Evolutionary conservation across 2,113 vertebrate species (phyloP).

Genomic region (Ahaetulla prasina): DNA sequence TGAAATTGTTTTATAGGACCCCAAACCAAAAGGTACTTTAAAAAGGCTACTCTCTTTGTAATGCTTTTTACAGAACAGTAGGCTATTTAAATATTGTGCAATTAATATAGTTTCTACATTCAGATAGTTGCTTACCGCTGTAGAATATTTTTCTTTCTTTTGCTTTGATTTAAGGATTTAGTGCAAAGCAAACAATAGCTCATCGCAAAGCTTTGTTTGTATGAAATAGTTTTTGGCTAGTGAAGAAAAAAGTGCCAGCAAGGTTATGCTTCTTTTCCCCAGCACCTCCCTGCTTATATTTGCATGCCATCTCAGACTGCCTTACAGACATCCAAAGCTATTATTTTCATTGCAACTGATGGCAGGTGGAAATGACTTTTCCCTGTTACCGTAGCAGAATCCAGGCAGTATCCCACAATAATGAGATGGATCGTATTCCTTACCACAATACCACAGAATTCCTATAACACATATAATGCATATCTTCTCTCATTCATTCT

Average conservation of each 20-base stretch:
- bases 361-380: slow-evolving; percentile 39
- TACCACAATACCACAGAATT: slow-evolving; percentile 30
- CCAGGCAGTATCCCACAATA: slow-evolving; percentile 34
- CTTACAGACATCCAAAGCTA: slow-evolving; percentile 30
- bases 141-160: slow-evolving; percentile 44
- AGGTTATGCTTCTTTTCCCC: slow-evolving; percentile 1
- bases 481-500: background rate
- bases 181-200: slow-evolving; percentile 55
- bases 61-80: background rate
- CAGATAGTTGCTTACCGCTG: slow-evolving; percentile 52
- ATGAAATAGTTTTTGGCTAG: slow-evolving; percentile 35
- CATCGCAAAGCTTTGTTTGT: slow-evolving; percentile 8
- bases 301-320: slow-evolving; percentile 12
- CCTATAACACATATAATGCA: background rate
- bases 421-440: slow-evolving; percentile 28
- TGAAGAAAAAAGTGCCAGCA: background rate
- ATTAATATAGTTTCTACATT: slow-evolving; percentile 44
- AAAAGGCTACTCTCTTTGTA: background rate
- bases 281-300: slow-evolving; percentile 10
- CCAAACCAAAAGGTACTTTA: background rate
- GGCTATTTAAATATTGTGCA: background rate
- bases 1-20: background rate
- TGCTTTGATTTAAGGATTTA: slow-evolving; percentile 59
- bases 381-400: slow-evolving; percentile 17
- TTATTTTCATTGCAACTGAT: slow-evolving; percentile 42